A percentile compares a stretch with the other conserved stretches of the same genome.
These are phyloP conservation scores for Sardinella longiceps DNA, from an alignment of 2,797 vertebrate species.

Conservation along the genomic window DNA sequence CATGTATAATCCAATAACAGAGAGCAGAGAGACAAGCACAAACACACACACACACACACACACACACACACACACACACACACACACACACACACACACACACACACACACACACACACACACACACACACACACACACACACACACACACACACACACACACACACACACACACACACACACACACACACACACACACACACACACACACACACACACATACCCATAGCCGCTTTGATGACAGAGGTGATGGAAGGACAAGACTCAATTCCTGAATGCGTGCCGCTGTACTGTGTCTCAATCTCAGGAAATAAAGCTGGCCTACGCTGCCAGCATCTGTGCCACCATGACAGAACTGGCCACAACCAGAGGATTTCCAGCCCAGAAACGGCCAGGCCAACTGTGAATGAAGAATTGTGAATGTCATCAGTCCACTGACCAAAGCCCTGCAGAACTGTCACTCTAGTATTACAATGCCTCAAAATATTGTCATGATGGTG, in stretches of 20 bases:
- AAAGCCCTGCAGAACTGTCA: not conserved
- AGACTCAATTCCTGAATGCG: not conserved
- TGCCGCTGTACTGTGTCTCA: not conserved
- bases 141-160: not conserved
- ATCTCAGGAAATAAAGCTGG: not conserved
- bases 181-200: not conserved
- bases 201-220: not conserved
- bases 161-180: not conserved
- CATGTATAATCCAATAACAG: not conserved
- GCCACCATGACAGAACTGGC: not conserved
- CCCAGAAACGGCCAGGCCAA: not conserved
- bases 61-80: not conserved
- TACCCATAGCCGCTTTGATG: constrained; percentile 8
- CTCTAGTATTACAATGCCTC: not conserved
- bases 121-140: not conserved
- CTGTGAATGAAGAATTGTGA: not conserved
- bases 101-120: constrained; percentile 8
- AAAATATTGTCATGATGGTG: not conserved
- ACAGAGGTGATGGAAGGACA: not conserved
- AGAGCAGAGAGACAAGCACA: not conserved
- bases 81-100: not conserved
- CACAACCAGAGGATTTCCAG: not conserved
- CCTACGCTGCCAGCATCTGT: not conserved
- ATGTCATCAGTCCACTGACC: not conserved
- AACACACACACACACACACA: not conserved